phyloP scores from a whole-genome alignment of 2,888 invertebrate genomes.

The Platynereis dumerilii region DNA sequence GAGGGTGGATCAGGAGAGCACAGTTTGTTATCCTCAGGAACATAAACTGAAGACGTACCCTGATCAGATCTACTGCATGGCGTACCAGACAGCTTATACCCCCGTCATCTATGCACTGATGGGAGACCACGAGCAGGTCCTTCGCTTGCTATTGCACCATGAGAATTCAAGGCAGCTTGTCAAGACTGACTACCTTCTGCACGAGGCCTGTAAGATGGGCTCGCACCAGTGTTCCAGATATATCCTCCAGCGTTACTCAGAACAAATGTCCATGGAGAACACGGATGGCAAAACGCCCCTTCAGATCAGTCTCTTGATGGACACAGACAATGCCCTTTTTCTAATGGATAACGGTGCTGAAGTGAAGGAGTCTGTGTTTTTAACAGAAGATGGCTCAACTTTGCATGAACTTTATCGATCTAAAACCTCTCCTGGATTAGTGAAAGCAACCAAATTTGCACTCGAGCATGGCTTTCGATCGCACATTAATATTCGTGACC shows the following conservation, averaged over 20 bases:
- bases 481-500: constrained; percentile 76
- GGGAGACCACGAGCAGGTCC: constrained; percentile 50
- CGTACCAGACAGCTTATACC: constrained; percentile 52
- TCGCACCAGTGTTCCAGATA: constrained; percentile 58
- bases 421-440: constrained; percentile 66
- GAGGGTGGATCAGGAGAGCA: constrained; percentile 74
- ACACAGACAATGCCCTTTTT: constrained; percentile 73
- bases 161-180: constrained; percentile 64
- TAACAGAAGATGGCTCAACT: constrained; percentile 41
- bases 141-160: constrained; percentile 42
- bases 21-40: constrained; percentile 79
- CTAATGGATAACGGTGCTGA: constrained; percentile 71
- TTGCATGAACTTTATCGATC: constrained; percentile 65
- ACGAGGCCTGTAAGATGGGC: constrained; percentile 70
- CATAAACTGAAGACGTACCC: constrained; percentile 65
- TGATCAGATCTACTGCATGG: constrained; percentile 48
- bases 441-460: constrained; percentile 73
- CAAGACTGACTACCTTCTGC: constrained; percentile 40
- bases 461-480: constrained; percentile 75
- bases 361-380: constrained; percentile 38
- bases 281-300: constrained; percentile 40
- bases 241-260: constrained; percentile 46
- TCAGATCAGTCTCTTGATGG: constrained; percentile 68
- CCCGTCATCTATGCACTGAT: constrained; percentile 58
- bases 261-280: constrained; percentile 39